Evolutionary conservation across 2,888 invertebrate species (phyloP), one percentile per base, ranked within the genome.

Genomic region (Eristalis intricaria): DNA sequence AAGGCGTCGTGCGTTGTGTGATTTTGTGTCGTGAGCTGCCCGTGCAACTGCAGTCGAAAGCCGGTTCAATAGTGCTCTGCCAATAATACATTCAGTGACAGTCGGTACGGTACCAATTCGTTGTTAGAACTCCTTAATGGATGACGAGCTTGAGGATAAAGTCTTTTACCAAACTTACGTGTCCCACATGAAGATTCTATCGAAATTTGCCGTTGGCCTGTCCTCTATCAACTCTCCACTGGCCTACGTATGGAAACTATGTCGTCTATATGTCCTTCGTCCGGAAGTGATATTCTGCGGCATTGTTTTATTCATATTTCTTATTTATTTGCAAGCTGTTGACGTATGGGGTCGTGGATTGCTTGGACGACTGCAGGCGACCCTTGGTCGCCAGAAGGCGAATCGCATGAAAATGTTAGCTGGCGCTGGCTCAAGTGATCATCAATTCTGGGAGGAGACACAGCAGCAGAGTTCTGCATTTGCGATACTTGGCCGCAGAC

Each of bases 91-190:
- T 8, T 23, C 38, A 71, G 65, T 75, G 63, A 65, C 11, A 38
- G 65, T 61, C 29, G 19, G 38, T 74, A 65, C 22, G 50, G n/a
- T 61, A 23, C 61, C 15, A 75, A 75, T 61, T 70, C 13, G 50
- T n/a, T 56, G 40, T 22, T 43, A 85, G 71, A 71, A 66, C 66
- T 78, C 85, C 65, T 83, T 84, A 80, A 98, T 98, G 98, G 98
- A 98, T 95, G 97, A 98, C 96, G 97, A 97, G 94, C 94, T 97
- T 91, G 97, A 98, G 94, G 97, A 97, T 91, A 96, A 95, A 94
- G 96, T 97, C 91, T 94, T 97, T 91, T 97, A 97, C 93, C 97
- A 97, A 95, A 97, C 97, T 40, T 97, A 97, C 93, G 94, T 97
- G 89, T 97, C 97, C 89, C 97, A 97, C 93, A 95, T 97, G 95